These are phyloP conservation scores for Epicauta chinensis DNA, from an alignment of 1,140 invertebrate genomes.

Conservation along the genomic window DNA sequence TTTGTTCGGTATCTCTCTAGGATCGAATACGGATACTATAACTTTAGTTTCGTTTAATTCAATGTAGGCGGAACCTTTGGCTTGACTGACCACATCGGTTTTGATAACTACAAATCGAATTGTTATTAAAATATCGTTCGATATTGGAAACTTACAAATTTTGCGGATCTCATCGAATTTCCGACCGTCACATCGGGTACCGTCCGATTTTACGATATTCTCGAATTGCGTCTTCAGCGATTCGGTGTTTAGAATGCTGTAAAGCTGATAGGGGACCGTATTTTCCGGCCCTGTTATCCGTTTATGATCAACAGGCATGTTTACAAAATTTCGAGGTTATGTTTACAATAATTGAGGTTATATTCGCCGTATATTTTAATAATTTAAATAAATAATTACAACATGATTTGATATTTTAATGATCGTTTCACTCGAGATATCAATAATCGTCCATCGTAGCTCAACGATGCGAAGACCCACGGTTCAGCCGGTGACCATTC, in stretches of 20 bases:
- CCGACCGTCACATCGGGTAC: conserved; percentile 44
- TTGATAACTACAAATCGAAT: conserved; percentile 69
- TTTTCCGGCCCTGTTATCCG: conserved; percentile 50
- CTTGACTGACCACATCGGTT: conserved; percentile 69
- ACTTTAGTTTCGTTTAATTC: conserved; percentile 85
- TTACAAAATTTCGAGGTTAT: conserved; percentile 8
- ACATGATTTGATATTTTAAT: conserved; percentile 84
- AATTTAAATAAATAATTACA: too few relatives aligned
- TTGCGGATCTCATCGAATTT: conserved; percentile 45
- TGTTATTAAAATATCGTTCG: conserved; percentile 1
- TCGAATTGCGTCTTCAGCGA: conserved; percentile 27
- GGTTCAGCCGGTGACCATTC: conserved; percentile 97
- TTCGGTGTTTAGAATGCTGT: conserved; percentile 38
- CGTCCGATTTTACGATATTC: conserved; percentile 31
- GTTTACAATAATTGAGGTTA: background rate
- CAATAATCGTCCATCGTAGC: conserved; percentile 91
- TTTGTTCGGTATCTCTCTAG: conserved; percentile 75
- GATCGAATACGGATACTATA: conserved; percentile 82
- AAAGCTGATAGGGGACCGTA: conserved; percentile 46
- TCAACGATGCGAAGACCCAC: conserved; percentile 96
- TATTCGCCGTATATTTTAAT: too few relatives aligned
- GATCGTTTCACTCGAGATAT: conserved; percentile 87
- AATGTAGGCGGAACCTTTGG: conserved; percentile 85
- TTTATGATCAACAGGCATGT: conserved; percentile 49
- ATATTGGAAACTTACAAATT: conserved; percentile 49